A percentile compares a stretch with the other conserved stretches of the same genome.
phyloP scores from a whole-genome alignment of 2,113 vertebrate species.

The Dipodomys stephensi region DNA sequence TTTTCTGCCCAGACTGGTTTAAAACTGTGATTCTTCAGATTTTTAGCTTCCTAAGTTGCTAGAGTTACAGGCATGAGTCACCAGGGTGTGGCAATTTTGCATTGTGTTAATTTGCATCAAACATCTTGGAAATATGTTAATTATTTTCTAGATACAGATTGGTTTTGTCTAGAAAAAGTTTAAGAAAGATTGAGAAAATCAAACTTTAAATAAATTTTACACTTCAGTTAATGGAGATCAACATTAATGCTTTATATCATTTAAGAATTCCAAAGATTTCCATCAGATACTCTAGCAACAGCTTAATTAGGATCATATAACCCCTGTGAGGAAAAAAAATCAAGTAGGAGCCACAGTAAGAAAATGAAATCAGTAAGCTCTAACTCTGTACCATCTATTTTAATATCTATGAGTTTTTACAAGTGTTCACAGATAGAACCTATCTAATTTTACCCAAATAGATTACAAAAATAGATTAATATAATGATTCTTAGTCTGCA shows the following conservation, averaged over 20 bases:
- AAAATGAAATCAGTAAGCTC: background rate
- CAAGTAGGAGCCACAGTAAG: background rate
- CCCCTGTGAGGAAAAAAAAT: background rate
- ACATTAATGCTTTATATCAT: background rate
- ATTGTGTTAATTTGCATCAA: conserved; percentile 18
- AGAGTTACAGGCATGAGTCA: too few species aligned
- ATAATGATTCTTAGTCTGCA: background rate
- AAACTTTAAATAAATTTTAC: background rate
- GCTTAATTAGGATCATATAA: background rate
- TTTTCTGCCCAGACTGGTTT: too few species aligned
- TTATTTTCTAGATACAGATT: conserved; percentile 12
- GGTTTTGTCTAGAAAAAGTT: conserved; percentile 12
- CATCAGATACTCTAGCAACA: background rate
- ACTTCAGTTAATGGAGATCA: background rate
- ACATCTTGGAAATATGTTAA: background rate
- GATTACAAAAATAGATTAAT: background rate
- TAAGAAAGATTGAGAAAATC: conserved; percentile 7
- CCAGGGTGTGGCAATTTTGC: too few species aligned
- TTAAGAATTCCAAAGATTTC: conserved; percentile 32
- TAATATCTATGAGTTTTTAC: background rate
- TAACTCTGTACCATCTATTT: background rate
- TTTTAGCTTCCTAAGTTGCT: too few species aligned
- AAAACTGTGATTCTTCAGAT: too few species aligned
- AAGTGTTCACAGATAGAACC: background rate
- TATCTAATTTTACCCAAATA: background rate